Conservation (phyloP, 2,888 invertebrate species). For the Eutolmus rufibarbis region DNA sequence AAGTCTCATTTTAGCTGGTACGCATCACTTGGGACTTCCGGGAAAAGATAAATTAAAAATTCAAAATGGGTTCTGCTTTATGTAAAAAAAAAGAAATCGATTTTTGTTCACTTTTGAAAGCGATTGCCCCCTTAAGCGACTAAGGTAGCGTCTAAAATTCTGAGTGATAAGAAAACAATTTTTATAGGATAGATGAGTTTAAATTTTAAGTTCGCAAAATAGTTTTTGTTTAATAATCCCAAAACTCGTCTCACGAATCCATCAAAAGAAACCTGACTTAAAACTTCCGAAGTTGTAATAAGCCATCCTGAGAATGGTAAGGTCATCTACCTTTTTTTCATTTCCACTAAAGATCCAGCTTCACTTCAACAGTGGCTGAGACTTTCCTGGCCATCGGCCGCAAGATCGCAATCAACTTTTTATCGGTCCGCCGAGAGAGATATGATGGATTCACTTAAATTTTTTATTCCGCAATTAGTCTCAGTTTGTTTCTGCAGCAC, state of each 20-base stretch:
- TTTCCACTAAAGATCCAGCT: neutral
- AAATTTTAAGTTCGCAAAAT: neutral
- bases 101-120: no score
- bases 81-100: no score
- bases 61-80: no score
- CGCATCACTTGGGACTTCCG: no score
- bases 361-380: neutral
- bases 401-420: constrained; percentile 24
- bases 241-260: neutral
- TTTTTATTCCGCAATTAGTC: constrained; percentile 31
- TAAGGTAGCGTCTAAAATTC: no score
- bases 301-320: neutral
- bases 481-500: constrained; percentile 28
- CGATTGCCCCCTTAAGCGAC: no score
- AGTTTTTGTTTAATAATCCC: neutral
- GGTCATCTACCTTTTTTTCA: neutral
- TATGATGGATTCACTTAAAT: constrained; percentile 33
- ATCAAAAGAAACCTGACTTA: neutral
- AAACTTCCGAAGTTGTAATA: neutral
- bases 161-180: no score
- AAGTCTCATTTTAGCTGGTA: no score
- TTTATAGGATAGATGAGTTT: neutral
- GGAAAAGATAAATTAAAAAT: no score
- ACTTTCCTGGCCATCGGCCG: neutral
- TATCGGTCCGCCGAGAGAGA: neutral